Conservation (phyloP, 2,797 vertebrate genomes). For the Lophius americanus region DNA sequence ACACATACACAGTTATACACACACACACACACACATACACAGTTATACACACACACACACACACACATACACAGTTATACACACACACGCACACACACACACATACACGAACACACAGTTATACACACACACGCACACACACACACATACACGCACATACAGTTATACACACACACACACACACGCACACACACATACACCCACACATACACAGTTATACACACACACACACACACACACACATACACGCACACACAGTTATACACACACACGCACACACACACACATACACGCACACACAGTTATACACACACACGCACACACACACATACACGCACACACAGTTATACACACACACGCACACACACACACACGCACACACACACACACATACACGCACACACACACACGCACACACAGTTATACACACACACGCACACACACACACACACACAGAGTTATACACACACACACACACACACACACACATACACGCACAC, state of each 20-base stretch:
- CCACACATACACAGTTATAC: no score
- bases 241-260: slow-evolving; percentile 7
- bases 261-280: not conserved
- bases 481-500: slow-evolving; percentile 12
- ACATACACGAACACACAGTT: no score
- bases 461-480: slow-evolving; percentile 6
- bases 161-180: slow-evolving; percentile 7
- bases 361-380: not conserved
- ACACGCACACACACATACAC: no score
- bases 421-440: no score
- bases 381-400: slow-evolving; percentile 8
- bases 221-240: not conserved
- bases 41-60: no score
- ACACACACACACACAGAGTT: slow-evolving; percentile 2
- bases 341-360: no score
- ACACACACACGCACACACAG: not conserved
- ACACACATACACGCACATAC: slow-evolving; percentile 10
- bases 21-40: slow-evolving; percentile 6
- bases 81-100: not conserved
- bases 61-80: slow-evolving; percentile 7
- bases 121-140: not conserved
- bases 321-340: no score
- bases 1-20: slow-evolving; percentile 6
- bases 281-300: not conserved
- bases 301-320: slow-evolving; percentile 3